A percentile compares a stretch with the other conserved stretches of the same genome.
Evolutionary conservation across 2,113 vertebrate species (phyloP).

Genomic region (Saimiri boliviensis): DNA sequence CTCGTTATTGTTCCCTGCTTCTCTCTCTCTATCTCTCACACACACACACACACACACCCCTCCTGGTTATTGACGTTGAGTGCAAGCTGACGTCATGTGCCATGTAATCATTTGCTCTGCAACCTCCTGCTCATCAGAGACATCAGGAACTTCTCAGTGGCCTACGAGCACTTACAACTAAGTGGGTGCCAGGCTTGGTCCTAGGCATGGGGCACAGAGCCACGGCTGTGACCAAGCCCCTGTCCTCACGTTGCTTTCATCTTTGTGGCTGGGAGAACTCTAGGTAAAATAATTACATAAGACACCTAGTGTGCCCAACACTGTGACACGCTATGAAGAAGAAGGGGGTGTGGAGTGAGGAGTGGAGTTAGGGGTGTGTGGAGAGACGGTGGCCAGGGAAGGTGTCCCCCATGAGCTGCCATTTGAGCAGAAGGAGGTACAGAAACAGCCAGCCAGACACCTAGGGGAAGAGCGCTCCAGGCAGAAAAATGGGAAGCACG

Average conservation of each 20-base stretch:
- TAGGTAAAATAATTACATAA: background rate
- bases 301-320: background rate
- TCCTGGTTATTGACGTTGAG: background rate
- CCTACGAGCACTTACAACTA: rapidly evolving
- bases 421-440: background rate
- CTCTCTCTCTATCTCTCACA: background rate
- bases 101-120: background rate
- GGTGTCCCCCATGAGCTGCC: background rate
- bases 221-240: rapidly evolving
- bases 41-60: background rate
- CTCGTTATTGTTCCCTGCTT: background rate
- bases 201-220: background rate
- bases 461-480: background rate
- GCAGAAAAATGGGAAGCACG: rapidly evolving
- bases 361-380: too few species aligned
- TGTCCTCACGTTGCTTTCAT: rapidly evolving
- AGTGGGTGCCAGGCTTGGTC: rapidly evolving
- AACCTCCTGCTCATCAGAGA: background rate
- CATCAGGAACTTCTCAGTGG: background rate
- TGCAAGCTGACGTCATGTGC: background rate
- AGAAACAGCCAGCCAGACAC: too few species aligned
- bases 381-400: background rate
- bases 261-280: background rate
- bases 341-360: background rate
- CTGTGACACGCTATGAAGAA: rapidly evolving